Evolutionary conservation across 2,797 vertebrate genomes (phyloP).

Genomic region (Decapterus maruadsi): DNA sequence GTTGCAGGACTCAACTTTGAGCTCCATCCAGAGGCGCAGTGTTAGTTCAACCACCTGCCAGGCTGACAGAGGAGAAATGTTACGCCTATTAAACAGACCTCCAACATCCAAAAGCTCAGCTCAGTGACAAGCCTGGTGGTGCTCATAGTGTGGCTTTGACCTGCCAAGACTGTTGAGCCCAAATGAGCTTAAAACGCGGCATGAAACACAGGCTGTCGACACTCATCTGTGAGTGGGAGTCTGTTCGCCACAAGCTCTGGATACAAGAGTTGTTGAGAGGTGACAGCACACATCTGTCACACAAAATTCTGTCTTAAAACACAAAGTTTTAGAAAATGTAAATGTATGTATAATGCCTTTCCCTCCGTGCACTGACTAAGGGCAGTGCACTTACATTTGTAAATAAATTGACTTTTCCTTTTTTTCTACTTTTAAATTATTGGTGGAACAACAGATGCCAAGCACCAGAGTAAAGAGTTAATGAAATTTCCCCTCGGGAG

Average conservation of each 20-base stretch:
- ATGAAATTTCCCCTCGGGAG: constrained; percentile 71
- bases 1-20: constrained; percentile 40
- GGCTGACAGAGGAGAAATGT: constrained; percentile 60
- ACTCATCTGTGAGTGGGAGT: constrained; percentile 50
- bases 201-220: constrained; percentile 64
- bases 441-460: constrained; percentile 61
- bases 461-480: constrained; percentile 60
- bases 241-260: constrained; percentile 39
- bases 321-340: constrained; percentile 36
- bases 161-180: constrained; percentile 67
- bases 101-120: constrained; percentile 51
- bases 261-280: constrained; percentile 53
- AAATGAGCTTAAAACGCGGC: constrained; percentile 75
- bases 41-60: constrained; percentile 59
- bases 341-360: constrained; percentile 27
- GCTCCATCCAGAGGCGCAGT: constrained; percentile 40
- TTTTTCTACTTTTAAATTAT: constrained; percentile 8
- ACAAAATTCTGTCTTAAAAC: constrained; percentile 39
- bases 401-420: constrained; percentile 24
- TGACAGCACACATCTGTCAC: constrained; percentile 57
- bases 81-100: constrained; percentile 70
- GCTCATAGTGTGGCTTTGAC: constrained; percentile 65
- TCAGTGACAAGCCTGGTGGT: constrained; percentile 60
- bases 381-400: constrained; percentile 5
- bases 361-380: constrained; percentile 16